Percentiles rank a stretch among this genome's conserved stretches.
Evolutionary conservation across 2,797 vertebrate genomes (phyloP).

Genomic region (Alfaro cultratus): DNA sequence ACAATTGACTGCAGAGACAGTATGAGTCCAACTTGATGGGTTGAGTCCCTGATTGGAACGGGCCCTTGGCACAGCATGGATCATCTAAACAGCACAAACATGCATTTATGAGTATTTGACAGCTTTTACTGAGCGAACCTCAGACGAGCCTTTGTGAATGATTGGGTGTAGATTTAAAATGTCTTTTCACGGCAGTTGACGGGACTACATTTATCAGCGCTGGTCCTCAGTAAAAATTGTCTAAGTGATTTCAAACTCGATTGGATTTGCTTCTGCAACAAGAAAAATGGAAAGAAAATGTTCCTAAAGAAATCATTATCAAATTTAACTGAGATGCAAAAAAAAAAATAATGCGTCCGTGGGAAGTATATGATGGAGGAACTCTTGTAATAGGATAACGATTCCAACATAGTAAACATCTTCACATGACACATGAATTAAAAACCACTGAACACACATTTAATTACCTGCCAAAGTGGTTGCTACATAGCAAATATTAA

Average conservation of each 20-base stretch:
- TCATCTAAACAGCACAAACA: constrained; percentile 8
- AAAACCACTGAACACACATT: not conserved
- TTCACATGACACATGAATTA: not conserved
- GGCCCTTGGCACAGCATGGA: constrained; percentile 25
- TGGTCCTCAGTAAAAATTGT: not conserved
- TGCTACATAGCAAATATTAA: not conserved
- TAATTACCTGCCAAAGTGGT: not conserved
- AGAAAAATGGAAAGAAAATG: not conserved
- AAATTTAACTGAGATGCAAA: not conserved
- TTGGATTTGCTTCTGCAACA: not conserved
- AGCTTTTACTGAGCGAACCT: not conserved
- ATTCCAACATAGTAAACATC: not conserved
- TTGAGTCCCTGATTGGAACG: constrained; percentile 35
- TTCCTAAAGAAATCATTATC: not conserved
- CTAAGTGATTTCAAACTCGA: not conserved
- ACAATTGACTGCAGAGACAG: constrained; percentile 39
- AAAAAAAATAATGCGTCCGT: not conserved
- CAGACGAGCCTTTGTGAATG: not conserved
- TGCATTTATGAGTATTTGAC: not conserved
- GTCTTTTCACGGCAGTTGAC: not conserved
- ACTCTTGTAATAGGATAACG: not conserved
- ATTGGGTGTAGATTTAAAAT: not conserved
- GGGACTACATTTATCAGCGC: not conserved
- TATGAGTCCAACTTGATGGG: constrained; percentile 36
- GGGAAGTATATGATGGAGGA: not conserved